phyloP scores from a whole-genome alignment of 2,797 vertebrate genomes.

The Pelochelys cantorii region DNA sequence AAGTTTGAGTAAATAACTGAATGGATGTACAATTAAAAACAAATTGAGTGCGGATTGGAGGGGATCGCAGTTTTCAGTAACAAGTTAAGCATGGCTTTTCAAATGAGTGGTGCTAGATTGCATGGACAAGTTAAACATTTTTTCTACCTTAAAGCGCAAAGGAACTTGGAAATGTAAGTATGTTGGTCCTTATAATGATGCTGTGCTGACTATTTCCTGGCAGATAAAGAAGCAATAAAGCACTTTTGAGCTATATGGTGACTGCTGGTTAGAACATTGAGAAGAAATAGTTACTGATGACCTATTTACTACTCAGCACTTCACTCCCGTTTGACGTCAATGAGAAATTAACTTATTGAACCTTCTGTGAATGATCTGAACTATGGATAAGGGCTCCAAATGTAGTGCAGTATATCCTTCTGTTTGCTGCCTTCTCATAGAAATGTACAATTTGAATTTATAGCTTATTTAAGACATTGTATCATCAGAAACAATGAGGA shows the following conservation, averaged over 20 bases:
- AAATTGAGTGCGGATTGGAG: not conserved
- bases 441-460: constrained; percentile 22
- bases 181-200: constrained; percentile 26
- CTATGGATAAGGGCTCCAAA: constrained; percentile 15
- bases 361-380: constrained; percentile 33
- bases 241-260: constrained; percentile 3
- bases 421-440: constrained; percentile 41
- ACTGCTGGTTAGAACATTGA: constrained; percentile 29
- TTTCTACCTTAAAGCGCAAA: not conserved
- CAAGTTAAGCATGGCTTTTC: not conserved
- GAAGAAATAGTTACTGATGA: constrained; percentile 10
- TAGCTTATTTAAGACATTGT: constrained; percentile 44
- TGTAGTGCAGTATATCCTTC: not conserved
- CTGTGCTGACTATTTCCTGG: constrained; percentile 23
- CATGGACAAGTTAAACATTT: constrained; percentile 30
- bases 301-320: constrained; percentile 40
- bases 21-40: not conserved
- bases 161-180: constrained; percentile 16
- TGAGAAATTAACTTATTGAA: constrained; percentile 37
- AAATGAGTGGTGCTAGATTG: not conserved
- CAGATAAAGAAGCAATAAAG: constrained; percentile 37
- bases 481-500: too few species aligned
- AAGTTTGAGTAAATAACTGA: not conserved
- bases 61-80: not conserved
- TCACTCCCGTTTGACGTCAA: constrained; percentile 29